Base-by-base conservation (phyloP, 23 tunicate genomes). In the Trididemnum miniatum region DNA sequence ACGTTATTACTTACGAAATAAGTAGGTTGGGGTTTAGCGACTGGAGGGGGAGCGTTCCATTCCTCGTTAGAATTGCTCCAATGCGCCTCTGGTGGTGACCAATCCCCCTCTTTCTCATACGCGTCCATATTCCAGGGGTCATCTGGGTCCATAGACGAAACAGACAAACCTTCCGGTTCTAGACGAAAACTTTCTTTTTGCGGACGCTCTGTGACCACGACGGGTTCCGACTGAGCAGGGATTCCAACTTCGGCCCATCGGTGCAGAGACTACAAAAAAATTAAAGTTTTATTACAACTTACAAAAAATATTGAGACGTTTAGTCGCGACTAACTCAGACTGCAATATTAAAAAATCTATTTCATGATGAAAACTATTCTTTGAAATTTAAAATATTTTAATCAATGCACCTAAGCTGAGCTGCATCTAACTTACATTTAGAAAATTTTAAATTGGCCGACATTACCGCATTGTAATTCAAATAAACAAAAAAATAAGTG, bases 111-210 rank as follows among this genome's bases (percentile, higher is more conserved):
- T 40, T 82, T 82, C 20, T 31, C 65, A 18, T 35, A 82, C n/a
- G 78, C 39, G 35, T 84, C 88, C 75, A 84, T 66, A 67, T 84
- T 84, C 96, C 96, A 90, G 22, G 96, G 96, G 79, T 90, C 89
- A 20, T 77, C 63, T 35, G 71, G 63, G 50, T 72, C 89, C 2
- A 60, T 39, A 5, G 80, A 35, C 26, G 87, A 78, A 4, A 78
- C 86, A 26, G 78, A 25, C 26, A 31, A 20, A 51, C 96, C 96
- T 76, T 90, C 96, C 4, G 96, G 96, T 36, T 90, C 96, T 71
- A 90, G 22, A 4, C 54, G 72, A 66, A 88, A 90, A 30, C 66
- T 86, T 72, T 89, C 95, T 33, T 71, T 65, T 28, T 77, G 67
- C 12, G 18, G 71, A 59, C 29, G 35, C 78, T 37, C 37, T 0